phyloP scores from a whole-genome alignment of 2,888 invertebrate genomes.

The Chouioia cunea region DNA sequence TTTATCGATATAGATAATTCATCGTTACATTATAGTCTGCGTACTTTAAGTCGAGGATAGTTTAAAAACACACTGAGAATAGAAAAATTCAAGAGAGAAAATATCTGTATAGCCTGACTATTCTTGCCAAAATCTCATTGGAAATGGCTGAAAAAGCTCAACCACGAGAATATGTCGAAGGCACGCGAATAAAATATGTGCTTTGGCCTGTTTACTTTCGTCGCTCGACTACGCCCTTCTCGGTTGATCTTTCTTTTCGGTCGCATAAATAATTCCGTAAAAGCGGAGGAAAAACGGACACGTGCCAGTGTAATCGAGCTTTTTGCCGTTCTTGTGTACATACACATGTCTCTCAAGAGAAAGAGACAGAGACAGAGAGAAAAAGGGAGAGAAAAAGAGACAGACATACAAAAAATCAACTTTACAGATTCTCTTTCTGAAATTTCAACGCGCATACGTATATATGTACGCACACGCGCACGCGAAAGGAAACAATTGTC shows the following conservation, averaged over 20 bases:
- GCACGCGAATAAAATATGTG: slow-evolving; percentile 15
- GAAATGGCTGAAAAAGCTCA: neutral
- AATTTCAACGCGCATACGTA: slow-evolving; percentile 10
- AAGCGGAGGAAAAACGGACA: slow-evolving; percentile 16
- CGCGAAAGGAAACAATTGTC: slow-evolving; percentile 1
- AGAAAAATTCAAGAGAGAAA: too few species aligned
- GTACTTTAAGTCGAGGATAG: too few species aligned
- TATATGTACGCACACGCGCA: neutral
- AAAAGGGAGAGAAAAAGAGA: slow-evolving; percentile 1
- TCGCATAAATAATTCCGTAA: slow-evolving; percentile 20
- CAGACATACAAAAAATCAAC: too few species aligned
- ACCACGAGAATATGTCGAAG: slow-evolving; percentile 26
- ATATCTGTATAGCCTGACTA: neutral
- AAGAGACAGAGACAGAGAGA: slow-evolving; percentile 6
- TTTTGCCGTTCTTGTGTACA: too few species aligned
- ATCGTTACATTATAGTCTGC: too few species aligned
- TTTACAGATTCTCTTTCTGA: slow-evolving; percentile 18
- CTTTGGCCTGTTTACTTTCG: slow-evolving; percentile 21
- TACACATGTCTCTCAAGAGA: neutral
- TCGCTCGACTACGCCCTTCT: slow-evolving; percentile 4
- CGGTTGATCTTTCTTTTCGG: neutral
- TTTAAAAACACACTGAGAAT: too few species aligned
- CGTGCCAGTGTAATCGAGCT: too few species aligned
- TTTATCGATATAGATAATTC: too few species aligned
- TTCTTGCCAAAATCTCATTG: slow-evolving; percentile 42